Evolutionary conservation across 2,113 vertebrate species (phyloP).

Genomic region (Pagrus major): DNA sequence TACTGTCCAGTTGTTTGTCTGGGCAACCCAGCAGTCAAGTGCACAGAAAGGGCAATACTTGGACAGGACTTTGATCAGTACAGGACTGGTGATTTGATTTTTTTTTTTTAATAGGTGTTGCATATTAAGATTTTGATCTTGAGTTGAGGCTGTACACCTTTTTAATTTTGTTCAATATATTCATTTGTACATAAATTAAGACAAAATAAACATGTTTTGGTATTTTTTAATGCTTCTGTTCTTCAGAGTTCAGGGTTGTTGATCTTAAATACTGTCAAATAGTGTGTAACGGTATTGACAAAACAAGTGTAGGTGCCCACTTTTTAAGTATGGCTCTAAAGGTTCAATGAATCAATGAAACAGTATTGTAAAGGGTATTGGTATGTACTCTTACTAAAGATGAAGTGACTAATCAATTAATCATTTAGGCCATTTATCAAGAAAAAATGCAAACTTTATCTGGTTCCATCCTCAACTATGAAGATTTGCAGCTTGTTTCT

Average conservation of each 20-base stretch:
- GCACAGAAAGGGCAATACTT: neutral
- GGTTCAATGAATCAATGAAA: neutral
- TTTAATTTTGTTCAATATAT: neutral
- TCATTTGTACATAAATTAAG: conserved; percentile 38
- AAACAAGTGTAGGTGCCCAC: neutral
- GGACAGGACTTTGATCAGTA: neutral
- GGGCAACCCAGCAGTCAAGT: neutral
- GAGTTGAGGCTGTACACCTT: neutral
- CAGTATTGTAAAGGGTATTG: neutral
- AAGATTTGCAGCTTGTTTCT: neutral
- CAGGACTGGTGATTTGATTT: neutral
- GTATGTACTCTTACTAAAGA: neutral
- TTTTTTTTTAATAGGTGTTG: too few species aligned
- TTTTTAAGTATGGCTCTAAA: neutral
- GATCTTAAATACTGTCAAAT: neutral
- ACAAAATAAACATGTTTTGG: neutral
- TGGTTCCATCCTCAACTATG: neutral
- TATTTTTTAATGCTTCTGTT: neutral
- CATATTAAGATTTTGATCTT: neutral
- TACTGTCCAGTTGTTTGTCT: neutral
- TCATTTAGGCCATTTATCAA: neutral
- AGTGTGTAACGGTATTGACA: neutral
- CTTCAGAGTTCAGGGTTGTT: neutral
- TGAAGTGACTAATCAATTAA: neutral
- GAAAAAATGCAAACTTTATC: neutral